These are phyloP conservation scores for Centropristis striata DNA, from an alignment of 2,113 vertebrate species.

Conservation along the genomic window DNA sequence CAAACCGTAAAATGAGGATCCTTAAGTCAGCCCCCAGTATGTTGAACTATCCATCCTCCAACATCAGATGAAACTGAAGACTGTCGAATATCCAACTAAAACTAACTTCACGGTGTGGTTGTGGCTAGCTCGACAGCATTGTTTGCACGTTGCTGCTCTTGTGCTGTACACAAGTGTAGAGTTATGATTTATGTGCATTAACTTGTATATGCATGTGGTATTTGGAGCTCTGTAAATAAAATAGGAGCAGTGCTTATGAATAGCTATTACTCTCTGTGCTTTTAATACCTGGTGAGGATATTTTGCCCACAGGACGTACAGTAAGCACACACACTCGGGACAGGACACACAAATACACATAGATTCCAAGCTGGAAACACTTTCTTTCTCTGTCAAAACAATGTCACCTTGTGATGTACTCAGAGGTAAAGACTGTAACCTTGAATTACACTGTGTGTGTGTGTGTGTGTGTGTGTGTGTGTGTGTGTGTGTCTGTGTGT, in stretches of 20 bases:
- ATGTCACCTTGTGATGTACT: conserved; percentile 25
- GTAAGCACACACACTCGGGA: neutral
- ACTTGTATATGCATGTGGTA: too few relatives aligned
- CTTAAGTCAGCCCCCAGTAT: too few relatives aligned
- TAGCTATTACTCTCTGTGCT: neutral
- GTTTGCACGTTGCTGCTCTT: too few relatives aligned
- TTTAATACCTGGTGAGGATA: neutral
- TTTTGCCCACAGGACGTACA: neutral
- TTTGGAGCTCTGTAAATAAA: neutral
- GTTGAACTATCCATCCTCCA: too few relatives aligned
- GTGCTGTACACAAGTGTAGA: too few relatives aligned
- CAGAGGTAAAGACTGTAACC: conserved; percentile 36
- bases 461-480: conserved; percentile 16
- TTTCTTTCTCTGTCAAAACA: conserved; percentile 30
- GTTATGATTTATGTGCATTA: too few relatives aligned
- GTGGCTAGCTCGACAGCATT: too few relatives aligned
- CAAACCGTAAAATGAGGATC: too few relatives aligned
- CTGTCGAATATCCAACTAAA: too few relatives aligned
- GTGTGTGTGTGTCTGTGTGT: neutral
- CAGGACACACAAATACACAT: neutral
- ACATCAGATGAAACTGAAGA: too few relatives aligned
- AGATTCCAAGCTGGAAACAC: conserved; percentile 3
- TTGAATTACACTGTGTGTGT: conserved; percentile 30
- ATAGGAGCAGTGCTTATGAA: neutral
- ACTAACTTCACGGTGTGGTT: too few relatives aligned